Conservation (phyloP, 64 coral and sea anemone species). For the Trachythela sp. region DNA sequence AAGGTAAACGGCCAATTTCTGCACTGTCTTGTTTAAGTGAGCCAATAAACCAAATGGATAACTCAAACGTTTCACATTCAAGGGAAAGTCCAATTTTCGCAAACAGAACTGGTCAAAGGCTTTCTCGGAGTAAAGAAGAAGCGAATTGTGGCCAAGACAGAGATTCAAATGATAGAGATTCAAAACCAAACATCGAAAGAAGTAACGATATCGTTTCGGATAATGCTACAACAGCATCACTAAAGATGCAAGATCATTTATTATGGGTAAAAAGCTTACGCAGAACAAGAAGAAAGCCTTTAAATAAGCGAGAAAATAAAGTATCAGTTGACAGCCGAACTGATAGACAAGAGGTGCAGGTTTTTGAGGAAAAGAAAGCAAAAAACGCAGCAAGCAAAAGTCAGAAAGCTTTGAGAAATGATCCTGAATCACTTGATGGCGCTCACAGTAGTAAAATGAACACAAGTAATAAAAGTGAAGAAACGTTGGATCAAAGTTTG, state of each 20-base stretch:
- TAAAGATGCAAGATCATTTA: conserved; percentile 2
- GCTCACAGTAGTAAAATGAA: neutral
- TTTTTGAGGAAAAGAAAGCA: neutral
- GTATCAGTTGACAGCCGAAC: neutral
- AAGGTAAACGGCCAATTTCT: neutral
- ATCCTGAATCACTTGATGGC: neutral
- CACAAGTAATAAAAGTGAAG: neutral
- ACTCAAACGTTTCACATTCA: neutral
- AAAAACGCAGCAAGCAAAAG: neutral
- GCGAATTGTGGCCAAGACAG: no score
- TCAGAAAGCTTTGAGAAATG: neutral
- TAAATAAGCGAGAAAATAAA: neutral
- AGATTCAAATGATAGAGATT: no score
- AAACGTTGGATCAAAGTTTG: neutral
- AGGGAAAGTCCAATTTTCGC: no score
- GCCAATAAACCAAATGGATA: neutral
- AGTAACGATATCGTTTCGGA: neutral
- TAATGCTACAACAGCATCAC: neutral
- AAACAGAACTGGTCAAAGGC: no score
- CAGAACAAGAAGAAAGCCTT: neutral
- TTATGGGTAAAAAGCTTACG: neutral
- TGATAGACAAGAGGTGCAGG: neutral
- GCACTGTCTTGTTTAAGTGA: neutral
- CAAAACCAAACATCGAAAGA: neutral
- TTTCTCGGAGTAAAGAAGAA: no score